phyloP scores from a whole-genome alignment of 1,140 invertebrate genomes.

The Pentalonia nigronervosa region DNA sequence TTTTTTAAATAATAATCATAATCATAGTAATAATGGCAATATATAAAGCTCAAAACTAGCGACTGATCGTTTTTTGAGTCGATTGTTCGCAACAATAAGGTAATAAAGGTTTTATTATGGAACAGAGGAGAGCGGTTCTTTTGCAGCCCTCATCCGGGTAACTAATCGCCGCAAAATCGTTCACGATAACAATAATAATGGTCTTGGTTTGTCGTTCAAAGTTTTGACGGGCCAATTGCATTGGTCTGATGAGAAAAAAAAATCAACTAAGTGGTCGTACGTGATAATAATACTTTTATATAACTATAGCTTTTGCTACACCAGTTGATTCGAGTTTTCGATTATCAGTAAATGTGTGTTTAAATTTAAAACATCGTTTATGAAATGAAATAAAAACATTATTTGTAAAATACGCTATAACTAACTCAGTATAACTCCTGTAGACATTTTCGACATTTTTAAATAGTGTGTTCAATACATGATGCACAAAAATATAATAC shows the following conservation, averaged over 20 bases:
- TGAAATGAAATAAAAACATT: not conserved
- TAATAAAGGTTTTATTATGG: constrained; percentile 37
- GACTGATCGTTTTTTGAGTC: constrained; percentile 25
- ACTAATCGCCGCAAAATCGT: constrained; percentile 51
- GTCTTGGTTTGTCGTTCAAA: constrained; percentile 36
- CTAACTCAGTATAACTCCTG: not conserved
- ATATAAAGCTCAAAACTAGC: not conserved
- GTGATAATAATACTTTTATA: constrained; percentile 27
- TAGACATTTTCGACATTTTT: not conserved
- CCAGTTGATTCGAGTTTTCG: not conserved
- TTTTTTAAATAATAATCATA: constrained; percentile 4
- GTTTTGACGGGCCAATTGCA: constrained; percentile 29
- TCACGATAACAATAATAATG: constrained; percentile 43
- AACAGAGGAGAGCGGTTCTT: not conserved
- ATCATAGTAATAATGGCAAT: constrained; percentile 21
- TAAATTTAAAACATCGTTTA: not conserved
- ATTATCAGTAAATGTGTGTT: not conserved
- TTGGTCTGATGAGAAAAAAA: not conserved
- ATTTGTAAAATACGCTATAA: not conserved
- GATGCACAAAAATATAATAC: not conserved
- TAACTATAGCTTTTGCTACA: not conserved
- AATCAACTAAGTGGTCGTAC: constrained; percentile 26
- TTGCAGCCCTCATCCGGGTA: not conserved
- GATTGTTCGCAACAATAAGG: constrained; percentile 33
- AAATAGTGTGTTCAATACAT: not conserved